Evolutionary conservation across 2,113 vertebrate genomes (phyloP).

Genomic region (Vidua chalybeata): DNA sequence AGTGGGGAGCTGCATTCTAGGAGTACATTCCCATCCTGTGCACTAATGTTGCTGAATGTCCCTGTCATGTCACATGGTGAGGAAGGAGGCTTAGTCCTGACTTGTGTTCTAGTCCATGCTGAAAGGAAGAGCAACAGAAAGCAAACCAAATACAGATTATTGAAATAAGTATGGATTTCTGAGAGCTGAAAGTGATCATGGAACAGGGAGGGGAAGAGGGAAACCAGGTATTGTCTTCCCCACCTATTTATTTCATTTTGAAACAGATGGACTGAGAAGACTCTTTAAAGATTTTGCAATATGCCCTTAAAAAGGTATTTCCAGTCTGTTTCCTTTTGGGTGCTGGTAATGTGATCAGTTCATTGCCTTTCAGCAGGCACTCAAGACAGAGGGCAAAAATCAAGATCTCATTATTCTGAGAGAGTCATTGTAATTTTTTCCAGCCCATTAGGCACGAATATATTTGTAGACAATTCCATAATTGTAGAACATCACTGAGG

Average conservation of each 20-base stretch:
- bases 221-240: background rate
- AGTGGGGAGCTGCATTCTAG: rapidly evolving
- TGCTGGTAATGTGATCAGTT: background rate
- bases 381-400: background rate
- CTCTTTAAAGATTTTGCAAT: background rate
- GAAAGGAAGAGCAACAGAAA: background rate
- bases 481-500: background rate
- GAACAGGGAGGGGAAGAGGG: background rate
- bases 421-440: background rate
- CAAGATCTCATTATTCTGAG: background rate
- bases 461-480: background rate
- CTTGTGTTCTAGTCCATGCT: no score
- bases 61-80: background rate
- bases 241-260: background rate
- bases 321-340: background rate
- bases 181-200: background rate
- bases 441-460: background rate
- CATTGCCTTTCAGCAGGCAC: background rate
- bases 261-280: background rate
- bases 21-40: no score
- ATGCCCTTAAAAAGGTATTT: background rate
- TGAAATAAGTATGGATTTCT: background rate
- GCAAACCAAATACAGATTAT: background rate
- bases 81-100: background rate
- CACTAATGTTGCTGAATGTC: background rate